A percentile compares a stretch with the other conserved stretches of the same genome.
These are phyloP conservation scores for Eupristina koningsbergeri DNA, from an alignment of 1,140 invertebrate species.

Conservation along the genomic window DNA sequence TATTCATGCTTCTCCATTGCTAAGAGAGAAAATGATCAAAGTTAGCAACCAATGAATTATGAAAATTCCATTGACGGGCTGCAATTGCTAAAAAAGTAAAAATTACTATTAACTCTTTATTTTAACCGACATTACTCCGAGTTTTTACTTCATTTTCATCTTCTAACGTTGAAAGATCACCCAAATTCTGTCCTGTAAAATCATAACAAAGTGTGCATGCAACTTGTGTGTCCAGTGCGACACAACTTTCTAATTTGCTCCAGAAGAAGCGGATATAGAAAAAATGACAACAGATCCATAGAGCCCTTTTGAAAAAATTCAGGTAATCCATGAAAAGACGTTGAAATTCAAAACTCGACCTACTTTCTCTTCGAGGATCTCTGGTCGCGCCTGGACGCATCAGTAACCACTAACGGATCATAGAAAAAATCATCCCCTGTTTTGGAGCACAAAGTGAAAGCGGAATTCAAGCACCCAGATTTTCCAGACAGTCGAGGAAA, in stretches of 20 bases:
- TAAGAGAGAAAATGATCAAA: too few species aligned
- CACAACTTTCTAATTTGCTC: conserved; percentile 21
- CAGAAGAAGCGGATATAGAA: conserved; percentile 1
- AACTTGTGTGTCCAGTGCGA: background rate
- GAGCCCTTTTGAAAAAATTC: conserved; percentile 28
- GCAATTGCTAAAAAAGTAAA: too few species aligned
- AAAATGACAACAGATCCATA: conserved; percentile 24
- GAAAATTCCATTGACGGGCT: too few species aligned
- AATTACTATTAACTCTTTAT: too few species aligned
- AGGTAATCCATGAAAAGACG: conserved; percentile 45
- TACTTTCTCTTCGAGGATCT: conserved; percentile 57
- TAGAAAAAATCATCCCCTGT: conserved; percentile 52
- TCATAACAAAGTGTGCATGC: too few species aligned
- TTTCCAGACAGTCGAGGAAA: conserved; percentile 24
- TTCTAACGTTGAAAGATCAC: too few species aligned
- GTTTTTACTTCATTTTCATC: too few species aligned
- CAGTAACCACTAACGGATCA: conserved; percentile 1
- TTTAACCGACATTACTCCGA: too few species aligned
- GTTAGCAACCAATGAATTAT: too few species aligned
- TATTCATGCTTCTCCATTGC: too few species aligned
- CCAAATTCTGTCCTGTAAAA: too few species aligned
- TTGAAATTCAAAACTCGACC: conserved; percentile 56
- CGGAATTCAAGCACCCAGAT: conserved; percentile 19
- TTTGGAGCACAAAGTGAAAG: conserved; percentile 57
- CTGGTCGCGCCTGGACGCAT: background rate